Evolutionary conservation across 2,113 vertebrate species (phyloP).

Genomic region (Rhea pennata): DNA sequence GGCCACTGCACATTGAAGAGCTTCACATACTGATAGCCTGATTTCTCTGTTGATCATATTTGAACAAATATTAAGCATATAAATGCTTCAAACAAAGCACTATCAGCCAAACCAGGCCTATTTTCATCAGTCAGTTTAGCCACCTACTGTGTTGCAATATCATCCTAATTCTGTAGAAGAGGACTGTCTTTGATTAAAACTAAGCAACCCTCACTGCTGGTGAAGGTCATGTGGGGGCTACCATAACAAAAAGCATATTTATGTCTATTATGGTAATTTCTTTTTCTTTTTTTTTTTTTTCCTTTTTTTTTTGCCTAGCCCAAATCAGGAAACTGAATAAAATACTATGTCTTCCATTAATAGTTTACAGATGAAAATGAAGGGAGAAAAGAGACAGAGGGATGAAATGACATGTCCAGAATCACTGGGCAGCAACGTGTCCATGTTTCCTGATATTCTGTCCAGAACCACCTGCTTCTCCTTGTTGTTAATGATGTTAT

Average conservation of each 20-base stretch:
- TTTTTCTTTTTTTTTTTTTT: not conserved
- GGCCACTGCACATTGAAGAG: not conserved
- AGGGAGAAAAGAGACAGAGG: not conserved
- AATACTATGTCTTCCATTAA: not conserved
- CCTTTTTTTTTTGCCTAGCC: not conserved
- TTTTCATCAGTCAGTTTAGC: constrained; percentile 41
- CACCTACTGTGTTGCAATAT: constrained; percentile 23
- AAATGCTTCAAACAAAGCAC: constrained; percentile 41
- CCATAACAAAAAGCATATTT: not conserved
- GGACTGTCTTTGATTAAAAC: constrained; percentile 43
- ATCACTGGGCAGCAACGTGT: not conserved
- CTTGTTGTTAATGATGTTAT: not conserved
- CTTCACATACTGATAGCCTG: not conserved
- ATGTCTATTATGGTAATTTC: not conserved
- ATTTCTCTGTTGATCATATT: constrained; percentile 56
- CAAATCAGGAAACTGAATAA: not conserved
- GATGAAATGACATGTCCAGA: not conserved
- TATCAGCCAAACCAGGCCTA: constrained; percentile 32
- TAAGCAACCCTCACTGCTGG: constrained; percentile 19
- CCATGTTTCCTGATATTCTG: constrained; percentile 1
- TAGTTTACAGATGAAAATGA: not conserved
- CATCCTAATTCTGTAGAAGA: constrained; percentile 22
- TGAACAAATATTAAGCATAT: constrained; percentile 56
- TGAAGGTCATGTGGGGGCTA: constrained; percentile 43
- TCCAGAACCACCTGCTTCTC: constrained; percentile 20